Percentiles rank a stretch among this genome's conserved stretches.
Evolutionary conservation across 1,140 invertebrate genomes (phyloP).

Genomic region (Melanaphis sacchari): DNA sequence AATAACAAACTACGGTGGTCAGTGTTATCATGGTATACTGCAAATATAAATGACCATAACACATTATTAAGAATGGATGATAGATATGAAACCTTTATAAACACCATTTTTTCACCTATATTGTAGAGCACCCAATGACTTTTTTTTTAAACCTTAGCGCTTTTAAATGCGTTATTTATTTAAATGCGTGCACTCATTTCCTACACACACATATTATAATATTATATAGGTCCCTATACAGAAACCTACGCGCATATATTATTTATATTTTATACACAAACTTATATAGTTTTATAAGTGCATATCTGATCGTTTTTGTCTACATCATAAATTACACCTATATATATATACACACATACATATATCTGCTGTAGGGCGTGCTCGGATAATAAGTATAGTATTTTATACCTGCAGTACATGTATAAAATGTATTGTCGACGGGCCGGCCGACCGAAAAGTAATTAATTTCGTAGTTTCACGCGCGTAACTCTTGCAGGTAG

Average conservation of each 20-base stretch:
- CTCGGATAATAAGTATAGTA: neutral
- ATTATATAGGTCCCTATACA: neutral
- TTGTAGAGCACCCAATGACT: too few relatives aligned
- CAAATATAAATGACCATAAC: too few relatives aligned
- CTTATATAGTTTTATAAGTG: neutral
- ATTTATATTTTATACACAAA: too few relatives aligned
- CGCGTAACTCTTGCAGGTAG: neutral
- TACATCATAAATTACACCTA: neutral
- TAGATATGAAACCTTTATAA: too few relatives aligned
- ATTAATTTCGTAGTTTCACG: neutral
- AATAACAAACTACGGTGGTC: too few relatives aligned
- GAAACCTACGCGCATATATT: neutral
- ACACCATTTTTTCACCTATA: too few relatives aligned
- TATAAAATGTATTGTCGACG: neutral
- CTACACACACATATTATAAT: neutral
- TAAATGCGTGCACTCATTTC: neutral
- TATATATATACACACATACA: too few relatives aligned
- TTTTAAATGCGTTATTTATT: neutral
- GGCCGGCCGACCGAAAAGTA: neutral
- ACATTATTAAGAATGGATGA: too few relatives aligned
- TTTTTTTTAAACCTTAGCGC: too few relatives aligned
- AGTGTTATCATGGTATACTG: too few relatives aligned
- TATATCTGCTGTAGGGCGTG: neutral
- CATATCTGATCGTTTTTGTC: neutral
- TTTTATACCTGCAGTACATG: too few relatives aligned